Evolutionary conservation across 1,140 invertebrate species (phyloP).

Genomic region (Camponotus vicinus): DNA sequence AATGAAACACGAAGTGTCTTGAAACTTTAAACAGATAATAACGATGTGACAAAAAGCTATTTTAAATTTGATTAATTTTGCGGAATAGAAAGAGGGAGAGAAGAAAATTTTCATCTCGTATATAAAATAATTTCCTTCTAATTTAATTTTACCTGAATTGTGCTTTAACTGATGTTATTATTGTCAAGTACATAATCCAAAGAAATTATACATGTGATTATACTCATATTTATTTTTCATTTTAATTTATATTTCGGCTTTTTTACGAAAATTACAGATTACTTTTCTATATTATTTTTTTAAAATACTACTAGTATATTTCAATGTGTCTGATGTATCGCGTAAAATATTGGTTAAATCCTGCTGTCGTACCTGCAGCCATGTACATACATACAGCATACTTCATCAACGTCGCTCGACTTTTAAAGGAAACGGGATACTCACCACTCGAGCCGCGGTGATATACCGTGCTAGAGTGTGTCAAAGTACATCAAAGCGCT

Average conservation of each 20-base stretch:
- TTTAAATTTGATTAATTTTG: conserved; percentile 16
- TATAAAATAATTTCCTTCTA: not conserved
- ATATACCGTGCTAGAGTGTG: conserved; percentile 53
- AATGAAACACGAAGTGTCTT: conserved; percentile 51
- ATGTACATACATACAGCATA: conserved; percentile 44
- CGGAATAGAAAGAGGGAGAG: not conserved
- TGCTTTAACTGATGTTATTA: not conserved
- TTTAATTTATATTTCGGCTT: not conserved
- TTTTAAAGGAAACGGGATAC: conserved; percentile 62
- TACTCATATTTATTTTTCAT: not conserved
- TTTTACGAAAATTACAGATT: not conserved
- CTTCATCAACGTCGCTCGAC: conserved; percentile 60
- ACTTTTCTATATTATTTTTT: not conserved
- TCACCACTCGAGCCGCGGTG: conserved; percentile 54
- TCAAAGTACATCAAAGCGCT: conserved; percentile 62
- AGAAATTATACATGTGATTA: not conserved
- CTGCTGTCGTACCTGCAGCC: conserved; percentile 38
- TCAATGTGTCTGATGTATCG: conserved; percentile 52
- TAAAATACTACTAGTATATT: conserved; percentile 36
- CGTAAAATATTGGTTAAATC: conserved; percentile 58
- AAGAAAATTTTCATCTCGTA: not conserved
- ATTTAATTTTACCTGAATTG: not conserved
- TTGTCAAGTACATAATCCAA: not conserved
- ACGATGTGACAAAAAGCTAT: conserved; percentile 9
- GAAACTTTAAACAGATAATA: conserved; percentile 35